Base-by-base conservation (phyloP, 2,113 vertebrate genomes). In the Gnathonemus echidnorhynchus region DNA sequence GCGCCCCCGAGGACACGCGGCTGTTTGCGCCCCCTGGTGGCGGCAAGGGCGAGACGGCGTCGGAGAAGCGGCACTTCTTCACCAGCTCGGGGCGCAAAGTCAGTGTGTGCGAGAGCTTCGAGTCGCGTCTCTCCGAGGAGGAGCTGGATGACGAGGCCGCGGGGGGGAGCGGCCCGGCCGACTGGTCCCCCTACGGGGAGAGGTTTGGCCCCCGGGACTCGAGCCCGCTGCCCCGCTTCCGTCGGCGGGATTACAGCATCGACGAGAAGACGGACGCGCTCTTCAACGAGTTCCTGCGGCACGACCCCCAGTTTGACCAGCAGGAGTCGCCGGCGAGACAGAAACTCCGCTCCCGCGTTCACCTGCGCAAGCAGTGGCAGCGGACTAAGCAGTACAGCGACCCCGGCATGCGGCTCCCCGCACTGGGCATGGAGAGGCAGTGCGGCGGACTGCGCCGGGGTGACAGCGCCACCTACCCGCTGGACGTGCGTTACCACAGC, bases 211-310 rank as follows among this genome's bases (percentile, higher is more conserved):
- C 87, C 31, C 92, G 92, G 21, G 88, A 91, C 15, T 19, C 87
- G 48, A 87, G 89, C 77, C 89, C 92, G 48, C 91, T 91, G 58
- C 89, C 94, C 2, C 93, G 92, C n/a, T 94, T 96, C 58, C 95
- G 95, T 0, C 96, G 96, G 35, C 96, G 98, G 42, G 98, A 99
- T 94, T 99, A 98, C 95, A 99, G 98, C 95, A 98, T 99, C 1
- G 98, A 99, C 0, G 98, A 99, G 93, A 99, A 98, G 93, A 99
- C 98, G 0, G 98, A 99, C 0, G 98, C 98, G 0, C 96, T 99
- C 2, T 99, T 99, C 95, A 98, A 98, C 5, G 98, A 98, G 94
- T 99, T 99, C 88, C 95, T 99, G 89, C 97, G 98, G 11, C 98
- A 99, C 0, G 98, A 99, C 91, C 98, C 98, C 0, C 97, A 97